Evolutionary conservation across 2,113 vertebrate species (phyloP).

Genomic region (Miniopterus natalensis): DNA sequence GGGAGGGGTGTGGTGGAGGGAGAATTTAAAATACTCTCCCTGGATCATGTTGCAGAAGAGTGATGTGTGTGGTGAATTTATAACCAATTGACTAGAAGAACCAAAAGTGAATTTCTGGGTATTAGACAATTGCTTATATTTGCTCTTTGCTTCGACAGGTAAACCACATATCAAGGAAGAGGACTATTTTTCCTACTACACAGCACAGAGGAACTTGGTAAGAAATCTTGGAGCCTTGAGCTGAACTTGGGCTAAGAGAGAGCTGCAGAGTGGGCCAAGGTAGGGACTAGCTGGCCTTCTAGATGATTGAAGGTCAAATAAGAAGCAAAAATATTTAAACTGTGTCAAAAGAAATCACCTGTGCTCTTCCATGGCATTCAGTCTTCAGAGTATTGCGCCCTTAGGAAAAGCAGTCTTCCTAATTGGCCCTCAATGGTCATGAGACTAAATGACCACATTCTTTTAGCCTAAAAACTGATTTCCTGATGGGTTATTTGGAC

Average conservation of each 20-base stretch:
- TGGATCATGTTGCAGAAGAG: neutral
- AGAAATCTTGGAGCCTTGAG: neutral
- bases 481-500: neutral
- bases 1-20: too few species aligned
- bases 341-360: neutral
- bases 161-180: neutral
- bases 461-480: neutral
- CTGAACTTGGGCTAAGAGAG: neutral
- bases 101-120: neutral
- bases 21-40: neutral
- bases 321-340: neutral
- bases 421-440: neutral
- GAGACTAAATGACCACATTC: neutral
- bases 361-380: neutral
- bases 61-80: neutral
- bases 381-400: neutral
- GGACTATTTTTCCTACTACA: neutral
- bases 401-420: neutral
- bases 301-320: neutral
- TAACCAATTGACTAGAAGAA: neutral
- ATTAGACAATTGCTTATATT: neutral
- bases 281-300: neutral
- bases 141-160: neutral
- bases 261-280: neutral
- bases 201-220: neutral